A percentile compares a stretch with the other conserved stretches of the same genome.
phyloP scores from a whole-genome alignment of 2,888 invertebrate species.

The Nowickia ferox region DNA sequence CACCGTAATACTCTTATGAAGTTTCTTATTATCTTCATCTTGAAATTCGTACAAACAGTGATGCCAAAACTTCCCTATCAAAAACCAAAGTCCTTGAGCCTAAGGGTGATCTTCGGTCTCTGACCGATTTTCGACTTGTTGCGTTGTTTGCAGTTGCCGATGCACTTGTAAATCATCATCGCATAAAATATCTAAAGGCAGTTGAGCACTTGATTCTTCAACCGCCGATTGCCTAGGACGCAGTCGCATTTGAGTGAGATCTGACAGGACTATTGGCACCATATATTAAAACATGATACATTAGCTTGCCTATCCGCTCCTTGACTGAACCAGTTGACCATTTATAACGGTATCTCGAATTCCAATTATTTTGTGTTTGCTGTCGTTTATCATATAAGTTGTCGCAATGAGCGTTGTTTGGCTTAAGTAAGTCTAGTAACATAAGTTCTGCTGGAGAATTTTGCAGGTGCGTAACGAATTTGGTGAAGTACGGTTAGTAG shows the following conservation, averaged over 20 bases:
- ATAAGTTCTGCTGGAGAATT: conserved; percentile 30
- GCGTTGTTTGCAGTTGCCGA: background rate
- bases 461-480: background rate
- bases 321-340: background rate
- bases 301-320: conserved; percentile 5
- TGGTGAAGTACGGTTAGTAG: conserved; percentile 13
- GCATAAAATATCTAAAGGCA: conserved; percentile 19
- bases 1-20: too few relatives aligned
- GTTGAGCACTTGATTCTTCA: background rate
- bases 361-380: conserved; percentile 11
- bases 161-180: background rate
- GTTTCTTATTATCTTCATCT: too few relatives aligned
- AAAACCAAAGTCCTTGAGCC: too few relatives aligned
- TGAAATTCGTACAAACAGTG: too few relatives aligned
- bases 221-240: background rate
- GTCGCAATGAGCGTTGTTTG: background rate
- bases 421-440: background rate
- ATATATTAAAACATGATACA: conserved; percentile 4
- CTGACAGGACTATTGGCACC: background rate
- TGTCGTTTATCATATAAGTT: background rate
- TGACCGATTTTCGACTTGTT: too few relatives aligned
- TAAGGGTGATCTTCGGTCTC: too few relatives aligned
- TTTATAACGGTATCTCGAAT: too few relatives aligned
- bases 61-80: too few relatives aligned
- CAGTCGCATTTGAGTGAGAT: conserved; percentile 4